Evolutionary conservation across 2,113 vertebrate genomes (phyloP).

Genomic region (Leucoraja erinaceus): DNA sequence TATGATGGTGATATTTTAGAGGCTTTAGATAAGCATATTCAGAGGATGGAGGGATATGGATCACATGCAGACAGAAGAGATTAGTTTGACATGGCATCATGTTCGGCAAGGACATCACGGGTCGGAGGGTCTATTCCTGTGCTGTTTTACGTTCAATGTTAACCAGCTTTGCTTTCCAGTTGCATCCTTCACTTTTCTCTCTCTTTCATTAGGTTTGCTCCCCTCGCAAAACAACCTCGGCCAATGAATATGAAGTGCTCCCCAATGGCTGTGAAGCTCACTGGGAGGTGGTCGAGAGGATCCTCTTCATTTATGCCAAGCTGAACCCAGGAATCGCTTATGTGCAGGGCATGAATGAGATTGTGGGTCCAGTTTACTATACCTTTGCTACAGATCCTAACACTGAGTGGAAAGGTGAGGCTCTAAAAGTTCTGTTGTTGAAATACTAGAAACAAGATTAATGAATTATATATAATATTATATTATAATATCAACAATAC

Average conservation of each 20-base stretch:
- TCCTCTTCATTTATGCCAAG: conserved; percentile 97
- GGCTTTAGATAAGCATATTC: too few relatives aligned
- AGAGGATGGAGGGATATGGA: too few relatives aligned
- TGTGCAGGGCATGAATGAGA: conserved; percentile 97
- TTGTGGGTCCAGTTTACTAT: conserved; percentile 93
- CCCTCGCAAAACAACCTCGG: conserved; percentile 70
- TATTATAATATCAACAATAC: too few relatives aligned
- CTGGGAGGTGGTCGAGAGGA: conserved; percentile 96
- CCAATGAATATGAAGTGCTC: conserved; percentile 77
- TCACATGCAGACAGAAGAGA: too few relatives aligned
- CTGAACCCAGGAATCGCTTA: conserved; percentile 95
- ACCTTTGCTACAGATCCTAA: conserved; percentile 93
- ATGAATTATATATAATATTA: not conserved
- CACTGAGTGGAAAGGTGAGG: conserved; percentile 81
- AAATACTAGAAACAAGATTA: not conserved
- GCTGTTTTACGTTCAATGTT: too few relatives aligned
- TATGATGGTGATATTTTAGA: too few relatives aligned
- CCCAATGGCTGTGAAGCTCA: conserved; percentile 87
- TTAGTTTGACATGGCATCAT: too few relatives aligned
- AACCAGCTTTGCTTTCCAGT: not conserved
- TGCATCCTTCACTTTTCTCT: not conserved
- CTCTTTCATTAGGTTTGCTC: conserved; percentile 75
- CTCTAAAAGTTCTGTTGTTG: not conserved
- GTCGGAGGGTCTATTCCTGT: too few relatives aligned
- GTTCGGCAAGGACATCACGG: too few relatives aligned